phyloP scores from a whole-genome alignment of 2,113 vertebrate species.

The Heterotis niloticus region DNA sequence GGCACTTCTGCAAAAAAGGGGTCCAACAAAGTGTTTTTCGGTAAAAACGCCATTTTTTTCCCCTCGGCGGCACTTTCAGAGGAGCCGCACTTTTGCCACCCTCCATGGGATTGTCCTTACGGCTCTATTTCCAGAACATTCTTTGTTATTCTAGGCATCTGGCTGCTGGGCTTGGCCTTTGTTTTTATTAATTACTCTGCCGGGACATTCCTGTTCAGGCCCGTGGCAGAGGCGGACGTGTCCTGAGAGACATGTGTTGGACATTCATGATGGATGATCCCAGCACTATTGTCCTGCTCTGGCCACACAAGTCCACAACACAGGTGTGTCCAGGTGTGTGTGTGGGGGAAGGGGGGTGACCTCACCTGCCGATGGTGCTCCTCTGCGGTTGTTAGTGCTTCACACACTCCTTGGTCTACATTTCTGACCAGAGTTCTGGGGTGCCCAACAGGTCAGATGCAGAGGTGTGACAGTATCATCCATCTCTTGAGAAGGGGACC shows the following conservation, averaged over 20 bases:
- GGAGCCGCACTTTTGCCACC: not conserved
- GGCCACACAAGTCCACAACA: not conserved
- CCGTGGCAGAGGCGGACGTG: not conserved
- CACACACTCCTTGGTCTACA: no score
- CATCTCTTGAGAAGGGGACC: no score
- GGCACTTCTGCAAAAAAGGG: not conserved
- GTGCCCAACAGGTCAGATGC: no score
- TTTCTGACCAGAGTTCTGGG: no score
- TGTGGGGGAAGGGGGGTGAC: not conserved
- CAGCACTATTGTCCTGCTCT: no score
- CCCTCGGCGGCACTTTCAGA: not conserved
- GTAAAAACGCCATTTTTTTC: not conserved
- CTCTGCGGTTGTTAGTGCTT: not conserved
- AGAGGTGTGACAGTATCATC: no score
- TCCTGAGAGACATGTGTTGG: not conserved
- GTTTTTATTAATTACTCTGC: slow-evolving; percentile 1
- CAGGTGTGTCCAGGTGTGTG: no score
- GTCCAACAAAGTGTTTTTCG: not conserved
- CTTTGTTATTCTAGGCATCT: not conserved
- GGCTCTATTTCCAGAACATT: not conserved
- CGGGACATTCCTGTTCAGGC: slow-evolving; percentile 11
- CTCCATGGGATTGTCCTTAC: not conserved
- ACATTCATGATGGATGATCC: not conserved
- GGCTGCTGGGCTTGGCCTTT: not conserved
- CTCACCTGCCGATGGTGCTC: not conserved